Conservation (phyloP, 2,113 vertebrate genomes). For the Epinephelus fuscoguttatus region DNA sequence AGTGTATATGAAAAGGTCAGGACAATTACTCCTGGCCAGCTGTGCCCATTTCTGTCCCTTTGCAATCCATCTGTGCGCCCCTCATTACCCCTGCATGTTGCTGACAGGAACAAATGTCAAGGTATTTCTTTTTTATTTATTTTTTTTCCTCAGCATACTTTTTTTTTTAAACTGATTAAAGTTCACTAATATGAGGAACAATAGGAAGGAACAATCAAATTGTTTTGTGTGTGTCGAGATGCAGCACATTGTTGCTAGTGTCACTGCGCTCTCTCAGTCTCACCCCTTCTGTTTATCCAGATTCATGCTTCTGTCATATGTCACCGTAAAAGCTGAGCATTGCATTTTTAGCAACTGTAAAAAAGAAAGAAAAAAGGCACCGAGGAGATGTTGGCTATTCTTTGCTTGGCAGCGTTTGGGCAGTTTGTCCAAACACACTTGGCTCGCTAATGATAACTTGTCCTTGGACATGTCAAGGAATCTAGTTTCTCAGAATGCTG, state of each 20-base stretch:
- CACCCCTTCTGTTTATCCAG: background rate
- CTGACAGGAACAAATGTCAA: constrained; percentile 22
- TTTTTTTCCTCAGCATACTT: background rate
- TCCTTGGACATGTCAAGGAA: constrained; percentile 63
- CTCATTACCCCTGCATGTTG: constrained; percentile 6
- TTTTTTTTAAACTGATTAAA: background rate
- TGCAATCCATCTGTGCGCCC: constrained; percentile 45
- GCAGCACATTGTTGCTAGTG: constrained; percentile 14
- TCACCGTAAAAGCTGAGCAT: constrained; percentile 34
- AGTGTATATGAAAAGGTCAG: constrained; percentile 57
- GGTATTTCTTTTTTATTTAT: too few species aligned
- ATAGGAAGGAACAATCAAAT: background rate
- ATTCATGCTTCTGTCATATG: background rate
- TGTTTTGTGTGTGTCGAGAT: background rate
- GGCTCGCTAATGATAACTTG: constrained; percentile 67
- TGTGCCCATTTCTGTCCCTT: constrained; percentile 46
- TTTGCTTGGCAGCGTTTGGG: constrained; percentile 22
- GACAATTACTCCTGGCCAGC: constrained; percentile 52
- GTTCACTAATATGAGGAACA: background rate
- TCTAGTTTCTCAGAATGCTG: constrained; percentile 60
- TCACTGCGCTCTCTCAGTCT: constrained; percentile 3
- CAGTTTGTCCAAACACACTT: constrained; percentile 65
- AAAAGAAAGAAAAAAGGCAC: background rate
- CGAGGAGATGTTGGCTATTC: constrained; percentile 4
- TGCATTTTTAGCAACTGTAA: constrained; percentile 29